Evolutionary conservation across 2,797 vertebrate species (phyloP).

Genomic region (Diplodus puntazzo): DNA sequence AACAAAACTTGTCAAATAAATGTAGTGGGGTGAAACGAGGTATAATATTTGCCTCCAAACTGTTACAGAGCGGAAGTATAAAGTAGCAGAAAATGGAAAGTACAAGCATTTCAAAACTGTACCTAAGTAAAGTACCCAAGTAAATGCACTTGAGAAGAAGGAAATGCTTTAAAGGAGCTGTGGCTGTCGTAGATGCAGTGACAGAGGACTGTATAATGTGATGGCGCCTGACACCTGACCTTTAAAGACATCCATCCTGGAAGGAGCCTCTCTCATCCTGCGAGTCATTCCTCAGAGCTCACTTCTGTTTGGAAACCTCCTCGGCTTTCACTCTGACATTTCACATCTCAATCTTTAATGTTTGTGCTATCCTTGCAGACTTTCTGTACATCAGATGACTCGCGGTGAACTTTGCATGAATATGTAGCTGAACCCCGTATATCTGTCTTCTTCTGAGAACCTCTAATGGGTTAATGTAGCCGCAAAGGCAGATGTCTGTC

Average conservation of each 20-base stretch:
- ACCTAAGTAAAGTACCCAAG: too few relatives aligned
- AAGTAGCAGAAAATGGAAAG: too few relatives aligned
- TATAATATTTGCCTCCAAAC: too few relatives aligned
- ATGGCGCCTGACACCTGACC: conserved; percentile 27
- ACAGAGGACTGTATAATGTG: conserved; percentile 38
- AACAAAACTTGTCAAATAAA: too few relatives aligned
- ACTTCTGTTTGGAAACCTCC: conserved; percentile 27
- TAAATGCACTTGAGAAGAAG: not conserved
- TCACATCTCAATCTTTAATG: conserved; percentile 51
- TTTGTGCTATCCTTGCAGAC: conserved; percentile 22
- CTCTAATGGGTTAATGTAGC: conserved; percentile 26
- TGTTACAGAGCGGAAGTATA: too few relatives aligned
- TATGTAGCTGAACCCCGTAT: conserved; percentile 40
- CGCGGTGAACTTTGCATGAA: conserved; percentile 36
- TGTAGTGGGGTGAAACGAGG: too few relatives aligned
- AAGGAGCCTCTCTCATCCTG: conserved; percentile 9
- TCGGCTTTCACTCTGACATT: conserved; percentile 34
- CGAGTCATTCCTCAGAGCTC: conserved; percentile 16
- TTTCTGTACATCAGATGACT: conserved; percentile 31
- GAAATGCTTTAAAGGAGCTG: conserved; percentile 24
- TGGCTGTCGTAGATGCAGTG: conserved; percentile 20
- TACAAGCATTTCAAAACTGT: too few relatives aligned
- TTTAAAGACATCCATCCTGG: conserved; percentile 46
- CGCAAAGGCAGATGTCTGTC: not conserved
- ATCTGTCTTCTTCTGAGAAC: conserved; percentile 38